phyloP scores from a whole-genome alignment of 2,888 invertebrate species.

The Drosophila falleni region DNA sequence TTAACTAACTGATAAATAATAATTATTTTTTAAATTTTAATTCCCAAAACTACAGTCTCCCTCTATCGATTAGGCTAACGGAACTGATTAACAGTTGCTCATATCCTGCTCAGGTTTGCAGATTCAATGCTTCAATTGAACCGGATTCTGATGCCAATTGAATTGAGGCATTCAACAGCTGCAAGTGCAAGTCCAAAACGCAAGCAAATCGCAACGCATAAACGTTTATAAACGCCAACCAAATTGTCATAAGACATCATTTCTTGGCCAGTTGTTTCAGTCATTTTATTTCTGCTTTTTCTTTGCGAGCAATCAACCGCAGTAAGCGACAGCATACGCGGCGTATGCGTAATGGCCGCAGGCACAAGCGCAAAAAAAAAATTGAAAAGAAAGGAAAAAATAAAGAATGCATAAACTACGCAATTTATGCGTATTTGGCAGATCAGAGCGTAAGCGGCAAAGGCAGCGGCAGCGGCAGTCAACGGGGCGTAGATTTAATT shows the following conservation, averaged over 20 bases:
- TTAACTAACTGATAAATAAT: not conserved
- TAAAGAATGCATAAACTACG: constrained; percentile 67
- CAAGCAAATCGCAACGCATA: constrained; percentile 9
- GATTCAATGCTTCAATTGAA: constrained; percentile 29
- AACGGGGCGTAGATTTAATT: constrained; percentile 79
- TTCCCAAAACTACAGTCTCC: not conserved
- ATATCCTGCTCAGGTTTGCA: constrained; percentile 23
- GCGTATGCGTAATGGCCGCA: constrained; percentile 66
- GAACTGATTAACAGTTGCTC: constrained; percentile 7
- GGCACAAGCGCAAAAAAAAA: constrained; percentile 23
- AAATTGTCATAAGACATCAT: constrained; percentile 62
- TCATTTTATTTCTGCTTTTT: constrained; percentile 15
- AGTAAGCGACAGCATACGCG: constrained; percentile 33
- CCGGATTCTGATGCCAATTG: constrained; percentile 51
- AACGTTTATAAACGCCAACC: constrained; percentile 59
- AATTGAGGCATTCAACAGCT: constrained; percentile 35
- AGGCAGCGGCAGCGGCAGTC: constrained; percentile 41
- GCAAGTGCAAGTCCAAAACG: constrained; percentile 13
- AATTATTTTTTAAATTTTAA: too few relatives aligned
- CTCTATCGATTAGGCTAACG: constrained; percentile 2
- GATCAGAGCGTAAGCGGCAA: constrained; percentile 44
- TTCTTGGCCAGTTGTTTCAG: constrained; percentile 45
- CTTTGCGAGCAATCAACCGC: constrained; percentile 22
- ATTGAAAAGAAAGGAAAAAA: too few relatives aligned
- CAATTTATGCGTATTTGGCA: constrained; percentile 76